Conservation (phyloP, 1,140 invertebrate species). For the Drosophila teissieri region DNA sequence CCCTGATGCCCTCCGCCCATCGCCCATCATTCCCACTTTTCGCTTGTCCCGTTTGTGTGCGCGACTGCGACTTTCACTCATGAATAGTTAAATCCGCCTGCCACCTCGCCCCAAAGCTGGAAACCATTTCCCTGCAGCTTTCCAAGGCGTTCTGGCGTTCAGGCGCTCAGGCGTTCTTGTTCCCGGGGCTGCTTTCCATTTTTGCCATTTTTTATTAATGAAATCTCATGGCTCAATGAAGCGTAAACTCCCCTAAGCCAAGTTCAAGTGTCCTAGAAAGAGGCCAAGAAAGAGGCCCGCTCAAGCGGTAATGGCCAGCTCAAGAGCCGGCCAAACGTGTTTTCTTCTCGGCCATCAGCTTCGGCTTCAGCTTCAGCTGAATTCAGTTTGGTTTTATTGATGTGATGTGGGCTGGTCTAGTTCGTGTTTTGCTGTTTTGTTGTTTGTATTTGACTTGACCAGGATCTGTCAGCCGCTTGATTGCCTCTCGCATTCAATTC, state of each 20-base stretch:
- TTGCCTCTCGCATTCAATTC: constrained; percentile 47
- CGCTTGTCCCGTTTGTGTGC: constrained; percentile 33
- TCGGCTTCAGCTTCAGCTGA: neutral
- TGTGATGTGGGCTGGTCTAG: constrained; percentile 45
- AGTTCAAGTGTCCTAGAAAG: constrained; percentile 55
- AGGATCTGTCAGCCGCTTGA: constrained; percentile 50
- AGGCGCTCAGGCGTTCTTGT: neutral
- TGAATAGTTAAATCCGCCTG: constrained; percentile 78
- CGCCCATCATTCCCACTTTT: constrained; percentile 33
- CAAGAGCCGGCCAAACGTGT: constrained; percentile 53
- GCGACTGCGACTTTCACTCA: constrained; percentile 57
- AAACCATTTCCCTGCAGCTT: constrained; percentile 31
- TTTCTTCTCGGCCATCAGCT: constrained; percentile 29
- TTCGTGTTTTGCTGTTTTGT: constrained; percentile 40
- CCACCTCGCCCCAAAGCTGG: constrained; percentile 11
- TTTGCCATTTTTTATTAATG: constrained; percentile 81
- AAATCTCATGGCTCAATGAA: constrained; percentile 82
- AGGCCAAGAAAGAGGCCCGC: constrained; percentile 34
- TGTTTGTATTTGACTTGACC: constrained; percentile 37
- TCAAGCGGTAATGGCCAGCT: constrained; percentile 65
- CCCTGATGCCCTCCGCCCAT: constrained; percentile 22
- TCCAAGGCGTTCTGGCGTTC: constrained; percentile 1
- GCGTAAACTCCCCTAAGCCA: constrained; percentile 67
- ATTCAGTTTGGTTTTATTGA: constrained; percentile 32
- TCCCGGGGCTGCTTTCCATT: constrained; percentile 65